Conservation (phyloP, 2,888 invertebrate genomes). For the Drosophila maculinotata region DNA sequence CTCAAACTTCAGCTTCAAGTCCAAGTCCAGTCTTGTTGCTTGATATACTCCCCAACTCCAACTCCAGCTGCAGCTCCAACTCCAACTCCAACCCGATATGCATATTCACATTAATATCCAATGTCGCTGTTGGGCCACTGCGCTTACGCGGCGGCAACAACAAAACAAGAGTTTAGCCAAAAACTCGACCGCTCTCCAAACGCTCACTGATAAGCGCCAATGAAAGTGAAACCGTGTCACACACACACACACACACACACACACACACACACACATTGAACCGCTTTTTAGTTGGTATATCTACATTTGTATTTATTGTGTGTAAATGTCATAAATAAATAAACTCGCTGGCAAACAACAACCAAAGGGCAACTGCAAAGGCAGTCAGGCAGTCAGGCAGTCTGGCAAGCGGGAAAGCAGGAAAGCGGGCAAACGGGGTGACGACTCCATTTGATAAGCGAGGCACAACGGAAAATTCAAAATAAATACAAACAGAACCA, state of each 20-base stretch:
- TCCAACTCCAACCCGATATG: too few species aligned
- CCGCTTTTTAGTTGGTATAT: constrained; percentile 14
- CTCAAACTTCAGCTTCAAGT: too few species aligned
- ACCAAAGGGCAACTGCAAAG: constrained; percentile 33
- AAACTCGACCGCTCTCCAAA: constrained; percentile 15
- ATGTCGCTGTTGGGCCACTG: constrained; percentile 17
- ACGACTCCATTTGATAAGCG: constrained; percentile 24
- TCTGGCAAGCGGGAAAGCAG: neutral
- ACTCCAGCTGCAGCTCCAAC: constrained; percentile 4
- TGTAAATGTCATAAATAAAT: constrained; percentile 65
- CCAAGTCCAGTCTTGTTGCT: constrained; percentile 6
- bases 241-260: constrained; percentile 18
- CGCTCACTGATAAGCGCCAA: constrained; percentile 53
- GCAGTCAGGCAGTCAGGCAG: constrained; percentile 14
- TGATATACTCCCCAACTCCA: too few species aligned
- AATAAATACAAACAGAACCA: constrained; percentile 16
- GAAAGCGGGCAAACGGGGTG: neutral
- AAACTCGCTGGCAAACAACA: constrained; percentile 38
- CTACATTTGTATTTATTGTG: constrained; percentile 27
- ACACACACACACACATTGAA: constrained; percentile 2
- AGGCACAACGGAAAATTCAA: neutral
- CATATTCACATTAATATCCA: constrained; percentile 3
- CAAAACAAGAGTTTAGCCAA: constrained; percentile 28
- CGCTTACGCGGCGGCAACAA: constrained; percentile 46
- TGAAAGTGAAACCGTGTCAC: constrained; percentile 69